phyloP scores from a whole-genome alignment of 2,113 vertebrate species.

The Puma concolor region DNA sequence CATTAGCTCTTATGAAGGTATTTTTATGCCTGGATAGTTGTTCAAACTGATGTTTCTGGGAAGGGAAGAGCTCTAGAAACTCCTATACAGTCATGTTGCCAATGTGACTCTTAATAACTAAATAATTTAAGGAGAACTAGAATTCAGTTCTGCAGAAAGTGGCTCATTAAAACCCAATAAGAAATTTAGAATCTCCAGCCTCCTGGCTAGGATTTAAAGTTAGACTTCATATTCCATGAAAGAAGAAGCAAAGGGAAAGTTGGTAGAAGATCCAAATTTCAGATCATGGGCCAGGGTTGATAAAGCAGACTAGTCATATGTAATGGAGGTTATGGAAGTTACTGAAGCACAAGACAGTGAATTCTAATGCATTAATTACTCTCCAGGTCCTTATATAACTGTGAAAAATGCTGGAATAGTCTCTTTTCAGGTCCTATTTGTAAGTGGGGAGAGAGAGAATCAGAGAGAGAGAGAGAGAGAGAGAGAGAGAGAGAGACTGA shows the following conservation, averaged over 20 bases:
- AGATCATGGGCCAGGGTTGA: not conserved
- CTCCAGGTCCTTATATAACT: not conserved
- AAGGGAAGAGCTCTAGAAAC: not conserved
- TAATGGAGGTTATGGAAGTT: not conserved
- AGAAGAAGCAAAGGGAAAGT: not conserved
- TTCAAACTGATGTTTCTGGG: not conserved
- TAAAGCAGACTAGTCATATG: not conserved
- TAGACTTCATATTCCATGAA: not conserved
- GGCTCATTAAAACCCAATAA: not conserved
- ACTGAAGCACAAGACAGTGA: not conserved
- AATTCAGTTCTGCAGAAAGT: not conserved
- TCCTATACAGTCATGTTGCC: not conserved
- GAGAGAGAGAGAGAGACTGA: not conserved
- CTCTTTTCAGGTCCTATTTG: not conserved
- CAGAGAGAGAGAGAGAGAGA: not conserved
- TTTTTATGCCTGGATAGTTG: not conserved
- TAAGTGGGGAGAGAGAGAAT: not conserved
- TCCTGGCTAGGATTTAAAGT: not conserved
- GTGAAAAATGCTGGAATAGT: not conserved
- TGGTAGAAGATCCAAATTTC: not conserved
- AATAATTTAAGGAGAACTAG: not conserved
- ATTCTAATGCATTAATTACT: not conserved
- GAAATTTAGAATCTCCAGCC: not conserved
- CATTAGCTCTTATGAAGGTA: not conserved
- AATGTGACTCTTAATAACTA: not conserved